A percentile compares a stretch with the other conserved stretches of the same genome.
These are phyloP conservation scores for Polyommatus iphigenia DNA, from an alignment of 2,888 invertebrate genomes.

Conservation along the genomic window DNA sequence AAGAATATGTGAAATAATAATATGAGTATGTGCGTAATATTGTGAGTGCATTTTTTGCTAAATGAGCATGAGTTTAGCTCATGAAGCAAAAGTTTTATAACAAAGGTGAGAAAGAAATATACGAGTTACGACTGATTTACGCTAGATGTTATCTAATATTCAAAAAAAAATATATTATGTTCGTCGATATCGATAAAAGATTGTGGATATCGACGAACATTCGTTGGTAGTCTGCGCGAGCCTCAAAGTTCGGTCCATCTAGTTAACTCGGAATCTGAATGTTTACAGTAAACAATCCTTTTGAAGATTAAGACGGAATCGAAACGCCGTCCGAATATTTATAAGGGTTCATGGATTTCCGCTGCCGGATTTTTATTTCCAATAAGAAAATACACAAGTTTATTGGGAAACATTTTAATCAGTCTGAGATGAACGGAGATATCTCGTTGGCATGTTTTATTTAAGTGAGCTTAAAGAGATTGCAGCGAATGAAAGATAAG, in stretches of 20 bases:
- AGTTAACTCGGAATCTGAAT: constrained; percentile 75
- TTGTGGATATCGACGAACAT: no score
- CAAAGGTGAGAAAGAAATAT: no score
- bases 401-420: constrained; percentile 20
- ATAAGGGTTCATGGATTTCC: constrained; percentile 49
- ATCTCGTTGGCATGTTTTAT: constrained; percentile 24
- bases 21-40: no score
- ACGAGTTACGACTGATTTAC: no score
- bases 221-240: not conserved
- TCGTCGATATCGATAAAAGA: not conserved
- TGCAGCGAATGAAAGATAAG: not conserved
- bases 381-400: constrained; percentile 19
- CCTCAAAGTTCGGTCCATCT: constrained; percentile 54
- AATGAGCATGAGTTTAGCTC: no score
- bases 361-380: constrained; percentile 51
- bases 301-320: constrained; percentile 71
- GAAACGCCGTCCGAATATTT: constrained; percentile 67
- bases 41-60: no score
- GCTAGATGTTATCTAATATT: no score
- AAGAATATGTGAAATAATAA: no score
- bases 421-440: constrained; percentile 1
- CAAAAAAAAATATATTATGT: no score
- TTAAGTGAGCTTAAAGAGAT: not conserved
- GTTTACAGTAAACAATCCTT: constrained; percentile 77
- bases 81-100: no score